These are phyloP conservation scores for Piliocolobus tephrosceles DNA, from an alignment of 2,113 vertebrate species.

Conservation along the genomic window DNA sequence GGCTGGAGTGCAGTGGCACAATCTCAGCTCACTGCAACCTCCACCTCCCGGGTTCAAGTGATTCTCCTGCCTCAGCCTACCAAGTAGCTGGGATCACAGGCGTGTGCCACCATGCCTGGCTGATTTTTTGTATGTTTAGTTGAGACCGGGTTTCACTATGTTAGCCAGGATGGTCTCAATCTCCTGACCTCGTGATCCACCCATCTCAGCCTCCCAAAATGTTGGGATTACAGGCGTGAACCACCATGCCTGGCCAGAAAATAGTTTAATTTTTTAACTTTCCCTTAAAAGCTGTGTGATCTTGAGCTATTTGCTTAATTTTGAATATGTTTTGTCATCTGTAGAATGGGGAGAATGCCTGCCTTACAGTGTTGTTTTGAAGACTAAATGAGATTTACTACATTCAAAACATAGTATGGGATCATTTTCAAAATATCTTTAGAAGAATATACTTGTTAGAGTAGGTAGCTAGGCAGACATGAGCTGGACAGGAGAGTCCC, in stretches of 20 bases:
- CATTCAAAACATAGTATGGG: neutral
- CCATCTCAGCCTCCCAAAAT: too few species aligned
- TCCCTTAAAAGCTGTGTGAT: neutral
- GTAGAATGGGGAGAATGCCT: neutral
- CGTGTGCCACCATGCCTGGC: too few species aligned
- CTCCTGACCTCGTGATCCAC: fast-evolving
- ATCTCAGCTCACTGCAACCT: too few species aligned
- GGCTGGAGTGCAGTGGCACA: too few species aligned
- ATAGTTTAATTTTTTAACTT: neutral
- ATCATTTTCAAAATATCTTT: neutral
- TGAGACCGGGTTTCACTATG: too few species aligned
- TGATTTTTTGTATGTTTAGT: too few species aligned
- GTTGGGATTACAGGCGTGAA: too few species aligned
- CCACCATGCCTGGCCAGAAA: neutral
- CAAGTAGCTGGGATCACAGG: too few species aligned
- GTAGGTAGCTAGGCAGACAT: neutral
- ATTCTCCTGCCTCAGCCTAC: too few species aligned
- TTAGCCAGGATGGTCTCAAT: too few species aligned
- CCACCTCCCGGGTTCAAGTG: too few species aligned
- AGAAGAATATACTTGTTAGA: neutral
- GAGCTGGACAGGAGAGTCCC: too few species aligned
- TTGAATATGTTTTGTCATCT: neutral
- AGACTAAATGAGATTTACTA: neutral
- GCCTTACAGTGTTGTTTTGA: neutral
- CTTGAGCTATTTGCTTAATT: neutral